These are phyloP conservation scores for Thinocorus orbignyianus DNA, from an alignment of 2,113 vertebrate genomes.

Conservation along the genomic window DNA sequence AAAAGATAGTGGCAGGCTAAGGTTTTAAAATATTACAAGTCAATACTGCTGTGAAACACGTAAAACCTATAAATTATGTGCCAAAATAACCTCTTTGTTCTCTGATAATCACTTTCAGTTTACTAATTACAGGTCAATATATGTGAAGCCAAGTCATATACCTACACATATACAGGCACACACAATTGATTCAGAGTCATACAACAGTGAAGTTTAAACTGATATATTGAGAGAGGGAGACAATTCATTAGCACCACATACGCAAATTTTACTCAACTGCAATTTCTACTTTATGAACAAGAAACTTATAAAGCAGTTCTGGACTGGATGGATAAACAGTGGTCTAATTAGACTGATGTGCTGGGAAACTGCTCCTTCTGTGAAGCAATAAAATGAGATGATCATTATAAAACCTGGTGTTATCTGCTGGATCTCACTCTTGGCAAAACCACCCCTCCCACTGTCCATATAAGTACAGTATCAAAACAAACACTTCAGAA, in stretches of 20 bases:
- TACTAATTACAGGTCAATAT: neutral
- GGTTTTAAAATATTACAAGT: neutral
- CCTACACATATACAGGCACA: accelerated
- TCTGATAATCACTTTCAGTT: neutral
- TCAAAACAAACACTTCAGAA: neutral
- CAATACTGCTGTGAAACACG: neutral
- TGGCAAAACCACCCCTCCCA: neutral
- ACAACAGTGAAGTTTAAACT: neutral
- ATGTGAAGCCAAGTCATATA: neutral
- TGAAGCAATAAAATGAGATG: slow-evolving; percentile 20
- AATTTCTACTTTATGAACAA: neutral
- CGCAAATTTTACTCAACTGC: neutral
- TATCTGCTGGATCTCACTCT: neutral
- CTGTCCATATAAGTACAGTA: neutral
- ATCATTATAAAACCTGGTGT: neutral
- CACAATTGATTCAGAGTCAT: neutral
- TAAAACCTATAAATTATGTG: neutral
- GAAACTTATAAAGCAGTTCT: slow-evolving; percentile 52
- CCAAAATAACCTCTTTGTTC: neutral
- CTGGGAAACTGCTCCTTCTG: slow-evolving; percentile 60
- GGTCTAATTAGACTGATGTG: neutral
- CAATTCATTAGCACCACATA: neutral
- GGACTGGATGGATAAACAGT: neutral
- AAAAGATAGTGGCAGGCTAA: neutral
- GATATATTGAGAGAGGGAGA: neutral